Base-by-base conservation (phyloP, 2,888 invertebrate genomes). In the Tenthredo scrophulariae region DNA sequence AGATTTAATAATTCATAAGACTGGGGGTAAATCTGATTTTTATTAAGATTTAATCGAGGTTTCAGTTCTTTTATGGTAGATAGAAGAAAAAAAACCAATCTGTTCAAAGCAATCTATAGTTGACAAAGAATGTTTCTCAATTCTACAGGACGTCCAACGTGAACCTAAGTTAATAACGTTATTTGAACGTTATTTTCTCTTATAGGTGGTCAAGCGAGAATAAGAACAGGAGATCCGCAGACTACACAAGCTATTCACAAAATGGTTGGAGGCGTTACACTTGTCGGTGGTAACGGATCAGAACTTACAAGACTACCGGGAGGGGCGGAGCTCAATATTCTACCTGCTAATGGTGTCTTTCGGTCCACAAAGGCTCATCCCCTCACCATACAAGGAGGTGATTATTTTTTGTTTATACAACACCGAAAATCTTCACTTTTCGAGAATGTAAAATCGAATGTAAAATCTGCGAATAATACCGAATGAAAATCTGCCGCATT, bases 261-360 rank as follows among this genome's bases (percentile, higher is more conserved):
- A 89, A 93, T 93, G 93, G 92, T 94, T 58, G 91, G 93, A 7
- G 93, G 93, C n/a, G 92, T 93, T 65, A 91, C 93, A 22, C 86
- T 93, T 33, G 92, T 93, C 62, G 92, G 93, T 74, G 91, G 93
- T 37, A 91, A 90, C 46, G 93, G 92, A 43, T 91, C 93, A 3
- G 93, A 93, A 88, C 89, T 93, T 85, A 91, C 93, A 18, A 91
- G 93, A 91, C 91, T 93, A 72, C 93, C 93, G 15, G 93, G 93
- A 65, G 93, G 93, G 37, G 93, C 93, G 2, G 93, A 93, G 86
- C 89, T 93, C 54, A 93, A 93, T 87, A 93, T 93, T 89, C 90
- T 93, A 74, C 93, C 93, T 15, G 93, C 93, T 75, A 93, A 93
- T 87, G 93, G 93, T 88, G 90, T 90, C 85, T 90, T 92, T 74